phyloP scores from a whole-genome alignment of 1,140 invertebrate genomes.

The Zaprionus camerounensis region DNA sequence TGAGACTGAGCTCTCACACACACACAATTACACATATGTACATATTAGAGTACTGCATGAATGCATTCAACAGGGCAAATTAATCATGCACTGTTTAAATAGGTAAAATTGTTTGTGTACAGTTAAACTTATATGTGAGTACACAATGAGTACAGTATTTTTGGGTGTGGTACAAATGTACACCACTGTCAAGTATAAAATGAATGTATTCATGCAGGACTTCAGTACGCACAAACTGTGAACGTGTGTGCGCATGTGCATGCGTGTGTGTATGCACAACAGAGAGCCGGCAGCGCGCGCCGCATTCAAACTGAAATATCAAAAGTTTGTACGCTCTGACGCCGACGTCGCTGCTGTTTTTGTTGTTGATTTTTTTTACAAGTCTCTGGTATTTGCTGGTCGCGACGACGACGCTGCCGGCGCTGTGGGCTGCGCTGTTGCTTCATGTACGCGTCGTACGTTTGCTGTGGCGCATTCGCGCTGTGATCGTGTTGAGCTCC shows the following conservation, averaged over 20 bases:
- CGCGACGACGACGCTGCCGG: conserved; percentile 17
- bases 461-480: conserved; percentile 64
- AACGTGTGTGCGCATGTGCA: neutral
- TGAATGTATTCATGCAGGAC: too few relatives aligned
- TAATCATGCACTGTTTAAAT: neutral
- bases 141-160: neutral
- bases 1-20: conserved; percentile 3
- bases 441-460: conserved; percentile 52
- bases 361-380: conserved; percentile 43
- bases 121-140: too few relatives aligned
- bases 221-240: conserved; percentile 11
- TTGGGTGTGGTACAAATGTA: too few relatives aligned
- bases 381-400: conserved; percentile 45
- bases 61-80: too few relatives aligned
- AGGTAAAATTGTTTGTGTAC: too few relatives aligned
- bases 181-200: too few relatives aligned
- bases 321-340: conserved; percentile 28
- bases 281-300: conserved; percentile 53
- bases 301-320: conserved; percentile 41
- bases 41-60: too few relatives aligned
- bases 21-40: neutral
- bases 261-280: conserved; percentile 43
- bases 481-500: conserved; percentile 68
- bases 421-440: conserved; percentile 28
- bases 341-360: conserved; percentile 31